Base-by-base conservation (phyloP, 2,888 invertebrate species). In the Pharmacophagus antenor region DNA sequence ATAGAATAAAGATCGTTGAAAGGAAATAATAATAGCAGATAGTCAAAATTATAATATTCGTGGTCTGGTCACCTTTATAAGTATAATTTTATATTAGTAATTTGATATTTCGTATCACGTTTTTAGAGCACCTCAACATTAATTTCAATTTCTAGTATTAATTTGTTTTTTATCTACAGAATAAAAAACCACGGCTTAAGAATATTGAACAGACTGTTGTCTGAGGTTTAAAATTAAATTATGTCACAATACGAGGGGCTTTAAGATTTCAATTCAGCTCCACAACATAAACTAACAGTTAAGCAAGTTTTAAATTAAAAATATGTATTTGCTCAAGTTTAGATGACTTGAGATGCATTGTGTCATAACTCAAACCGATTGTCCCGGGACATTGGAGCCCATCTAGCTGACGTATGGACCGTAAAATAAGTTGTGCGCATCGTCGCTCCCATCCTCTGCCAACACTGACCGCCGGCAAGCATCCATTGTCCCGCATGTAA, bases 391-490 rank as follows among this genome's bases (percentile, higher is more conserved):
- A 59, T 61, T 55, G 63, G 63, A 62, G 62, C 61, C 64, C 76
- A 82, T 83, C 80, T 82, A 74, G 73, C 75, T 79, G 77, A 75
- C 72, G 81, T 79, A 69, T 79, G 80, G 70, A 84, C 81, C 87
- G 88, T 84, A 87, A 88, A 88, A 87, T 85, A 83, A 88, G 84
- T 80, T 84, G 81, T 83, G 71, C 85, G 83, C 86, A 79, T 83
- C 84, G 76, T 73, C 80, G 83, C 80, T 70, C 73, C 80, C 79
- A 81, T 79, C 78, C 74, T 74, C 80, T 83, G 84, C 82, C 85
- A 82, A 70, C 70, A 66, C 76, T 70, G 75, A 72, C 76, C 74
- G 77, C 76, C 78, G 71, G 78, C 81, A 82, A 84, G 84, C 84
- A 82, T 80, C 84, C 73, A 82, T 85, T 84, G 85, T 86, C 84